Base-by-base conservation (phyloP, 2,888 invertebrate genomes). In the Agriotes lineatus region DNA sequence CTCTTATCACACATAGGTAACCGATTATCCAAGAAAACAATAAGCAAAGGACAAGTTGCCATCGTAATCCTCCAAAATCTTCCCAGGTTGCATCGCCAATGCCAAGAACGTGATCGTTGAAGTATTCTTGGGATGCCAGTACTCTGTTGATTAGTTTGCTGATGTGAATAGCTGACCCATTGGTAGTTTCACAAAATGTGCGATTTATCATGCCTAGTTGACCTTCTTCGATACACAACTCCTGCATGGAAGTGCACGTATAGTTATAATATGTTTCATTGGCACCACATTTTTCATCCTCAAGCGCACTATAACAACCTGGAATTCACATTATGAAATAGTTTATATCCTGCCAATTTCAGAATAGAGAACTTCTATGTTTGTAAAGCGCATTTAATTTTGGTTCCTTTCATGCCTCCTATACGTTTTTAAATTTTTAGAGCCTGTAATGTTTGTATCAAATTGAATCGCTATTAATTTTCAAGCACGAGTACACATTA, bases 1-100 rank as follows among this genome's bases (percentile, higher is more conserved):
- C 89, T 84, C 92, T 94, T 83, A 95, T 92, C 68, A 96, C 93
- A 82, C 94, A 95, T 75, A 96, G 88, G 85, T 94, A 96, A 69
- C 94, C 93, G 72, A 95, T 85, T 54, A 94, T 79, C 96, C 96
- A 96, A 0, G 92, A 90, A 0, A 93, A 83, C 30, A 92, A 85
- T 3, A 96, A 87, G 74, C 93, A 93, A 2, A 93, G 87, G 0
- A 94, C 92, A 60, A 96, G 85, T 81, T 95, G 93, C 93, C 94
- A 95, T 74, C 93, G 89, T 16, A 96, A 86, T 0, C 85, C 82
- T 0, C 96, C 96, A 82, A 92, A 91, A 76, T 92, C 87, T 56
- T 92, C 90, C 91, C 91, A 91, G 0, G 87, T 86, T 1, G 95
- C 89, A 6, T 89, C 90, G 0, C 91, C 90, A 70, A 93, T 85